Base-by-base conservation (phyloP, 2,797 vertebrate species). In the Microhierax caerulescens region DNA sequence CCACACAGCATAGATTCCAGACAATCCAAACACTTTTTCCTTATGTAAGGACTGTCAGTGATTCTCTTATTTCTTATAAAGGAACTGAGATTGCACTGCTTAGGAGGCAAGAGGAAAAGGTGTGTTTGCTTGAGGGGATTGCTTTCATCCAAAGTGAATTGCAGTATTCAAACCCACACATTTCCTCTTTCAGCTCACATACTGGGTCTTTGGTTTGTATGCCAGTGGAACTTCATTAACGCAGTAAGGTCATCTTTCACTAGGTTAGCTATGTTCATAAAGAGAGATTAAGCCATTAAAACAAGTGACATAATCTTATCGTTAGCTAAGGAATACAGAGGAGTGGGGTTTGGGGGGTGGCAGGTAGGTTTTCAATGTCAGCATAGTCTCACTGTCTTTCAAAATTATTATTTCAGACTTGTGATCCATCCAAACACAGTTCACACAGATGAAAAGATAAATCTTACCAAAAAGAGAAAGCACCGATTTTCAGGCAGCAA, bases 401-500 rank as follows among this genome's bases (percentile, higher is more conserved):
- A 69, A 73, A 76, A 78, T 70, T 95, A 95, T 95, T 96, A 92
- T 96, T 97, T 96, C 91, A 96, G 78, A 54, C 69, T 61, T 64
- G 67, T 45, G 47, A 94, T 82, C 85, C 77, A 70, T 91, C 85
- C 91, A 96, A 97, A 95, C 41, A 88, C 67, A 67, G 76, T 73
- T 92, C 84, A 87, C 86, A 70, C 30, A 81, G 85, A 94, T 81
- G 68, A 94, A 94, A 95, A 95, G 88, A 96, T 84, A 69, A 96
- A 92, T 96, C 93, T 72, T 47, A 88, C 64, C 53, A 72, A 90
- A 97, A 96, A 92, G 80, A 88, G 88, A 93, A 96, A 70, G 76
- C 79, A 97, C 95, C 93, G 95, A 92, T 96, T 97, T 95, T 93
- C 69, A 96, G 82, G 43, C 94, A 95, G 54, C 83, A 77, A 94